Conservation (phyloP, 2,797 vertebrate species). For the Ctenopoma kingsleyae region DNA sequence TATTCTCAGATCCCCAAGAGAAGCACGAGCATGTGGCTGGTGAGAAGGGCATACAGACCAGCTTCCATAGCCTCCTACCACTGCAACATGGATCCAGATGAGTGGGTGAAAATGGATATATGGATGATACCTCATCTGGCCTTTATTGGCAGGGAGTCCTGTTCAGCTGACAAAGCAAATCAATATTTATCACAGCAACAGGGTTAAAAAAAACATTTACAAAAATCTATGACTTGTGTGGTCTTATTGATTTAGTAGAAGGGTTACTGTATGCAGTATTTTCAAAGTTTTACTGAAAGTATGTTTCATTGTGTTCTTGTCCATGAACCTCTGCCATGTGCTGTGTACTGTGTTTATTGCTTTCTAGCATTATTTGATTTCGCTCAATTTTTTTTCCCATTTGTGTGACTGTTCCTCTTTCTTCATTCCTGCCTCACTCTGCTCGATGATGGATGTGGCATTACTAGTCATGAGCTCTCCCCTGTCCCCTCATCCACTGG, state of each 20-base stretch:
- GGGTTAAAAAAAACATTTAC: neutral
- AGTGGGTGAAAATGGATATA: no score
- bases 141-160: neutral
- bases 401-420: neutral
- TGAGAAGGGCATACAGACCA: no score
- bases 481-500: constrained; percentile 28
- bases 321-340: neutral
- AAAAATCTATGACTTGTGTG: neutral
- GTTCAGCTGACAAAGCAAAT: constrained; percentile 3
- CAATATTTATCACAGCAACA: neutral
- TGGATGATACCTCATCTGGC: neutral
- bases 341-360: constrained; percentile 4
- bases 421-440: constrained; percentile 2
- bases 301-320: neutral
- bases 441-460: constrained; percentile 49
- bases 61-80: neutral
- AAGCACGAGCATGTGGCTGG: no score
- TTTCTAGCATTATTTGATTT: constrained; percentile 13
- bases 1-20: no score
- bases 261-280: neutral
- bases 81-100: no score
- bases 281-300: neutral
- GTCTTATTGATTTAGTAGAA: neutral
- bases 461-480: constrained; percentile 43
- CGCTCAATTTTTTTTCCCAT: neutral